Percentiles rank a stretch among this genome's conserved stretches.
Evolutionary conservation across 2,888 invertebrate genomes (phyloP).

Genomic region (Drosophila conformis): DNA sequence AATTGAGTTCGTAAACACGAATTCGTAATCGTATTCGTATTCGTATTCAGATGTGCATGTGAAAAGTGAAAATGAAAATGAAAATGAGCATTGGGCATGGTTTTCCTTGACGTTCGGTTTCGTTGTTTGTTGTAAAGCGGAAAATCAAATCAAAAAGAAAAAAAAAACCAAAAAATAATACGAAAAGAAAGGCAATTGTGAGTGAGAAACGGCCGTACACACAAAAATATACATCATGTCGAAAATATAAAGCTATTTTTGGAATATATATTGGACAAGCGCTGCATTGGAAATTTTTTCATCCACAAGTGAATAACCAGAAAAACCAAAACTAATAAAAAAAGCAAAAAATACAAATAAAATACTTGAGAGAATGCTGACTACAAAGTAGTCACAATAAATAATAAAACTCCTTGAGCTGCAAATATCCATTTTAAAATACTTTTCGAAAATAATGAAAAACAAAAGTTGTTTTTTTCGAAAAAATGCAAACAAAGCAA

Average conservation of each 20-base stretch:
- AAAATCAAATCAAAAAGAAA: constrained; percentile 54
- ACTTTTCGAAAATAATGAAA: constrained; percentile 12
- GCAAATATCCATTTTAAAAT: constrained; percentile 10
- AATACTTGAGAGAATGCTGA: constrained; percentile 1
- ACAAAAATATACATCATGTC: constrained; percentile 65
- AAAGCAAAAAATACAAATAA: background rate
- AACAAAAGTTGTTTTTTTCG: constrained; percentile 32
- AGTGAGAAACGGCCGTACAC: constrained; percentile 54
- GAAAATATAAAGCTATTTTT: constrained; percentile 79
- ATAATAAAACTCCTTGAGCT: constrained; percentile 23
- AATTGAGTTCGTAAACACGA: constrained; percentile 28
- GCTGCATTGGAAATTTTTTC: constrained; percentile 67
- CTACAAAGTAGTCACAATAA: constrained; percentile 22
- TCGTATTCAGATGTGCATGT: constrained; percentile 56
- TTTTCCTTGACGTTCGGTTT: constrained; percentile 68
- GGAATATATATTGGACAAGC: constrained; percentile 72
- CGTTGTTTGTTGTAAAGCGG: constrained; percentile 61
- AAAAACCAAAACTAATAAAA: constrained; percentile 18
- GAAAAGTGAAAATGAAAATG: constrained; percentile 75
- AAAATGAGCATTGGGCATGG: constrained; percentile 76
- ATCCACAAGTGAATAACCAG: constrained; percentile 42
- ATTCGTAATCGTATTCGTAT: constrained; percentile 23
- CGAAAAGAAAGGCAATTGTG: constrained; percentile 73
- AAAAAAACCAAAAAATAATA: constrained; percentile 34
- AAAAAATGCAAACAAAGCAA: constrained; percentile 49